Evolutionary conservation across 2,888 invertebrate genomes (phyloP), one percentile per base, ranked within the genome.

Genomic region (Xestia xanthographa): DNA sequence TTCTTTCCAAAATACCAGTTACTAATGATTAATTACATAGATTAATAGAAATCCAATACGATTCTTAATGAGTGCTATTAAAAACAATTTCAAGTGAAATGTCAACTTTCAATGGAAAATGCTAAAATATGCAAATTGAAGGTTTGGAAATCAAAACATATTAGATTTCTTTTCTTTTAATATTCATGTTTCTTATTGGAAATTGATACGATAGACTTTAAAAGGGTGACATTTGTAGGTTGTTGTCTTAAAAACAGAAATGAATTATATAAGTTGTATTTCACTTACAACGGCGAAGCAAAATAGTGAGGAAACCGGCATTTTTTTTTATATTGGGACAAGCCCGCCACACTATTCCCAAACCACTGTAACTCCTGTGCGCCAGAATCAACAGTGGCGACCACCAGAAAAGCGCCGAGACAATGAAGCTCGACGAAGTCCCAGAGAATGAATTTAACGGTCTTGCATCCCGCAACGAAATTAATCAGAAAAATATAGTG

Each of bases 91-190:
- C 4, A 5, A n/a, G 0, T n/a, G 38, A 53, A 53, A 78, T 62
- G 50, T 26, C 41, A 45, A 69, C 14, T 41, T 66, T n/a, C n/a
- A 70, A 41, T 14, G 6, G 22, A 41, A 74, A 53, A 67, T 73
- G 53, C 26, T 53, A 74, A 80, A 56, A 0, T 67, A 67, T 56
- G 74, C 56, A 67, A 50, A 67, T 66, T 34, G 34, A 53, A 53
- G n/a, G 50, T 66, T 80, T 66, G 45, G 38, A 53, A 66, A 53
- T 53, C 20, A 12, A 66, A 62, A 56, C 8, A 22, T 38, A 12
- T 34, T 17, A 43, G 45, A 66, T 66, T 80, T 79, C 14, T 60
- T 43, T 66, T 77, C 29, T 45, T 14, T 60, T 38, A 41, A 43
- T 60, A 66, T 53, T 45, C 17, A 50, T n/a, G 14, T 62, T 66